Conservation (phyloP, 2,113 vertebrate species). For the Salminus brasiliensis region DNA sequence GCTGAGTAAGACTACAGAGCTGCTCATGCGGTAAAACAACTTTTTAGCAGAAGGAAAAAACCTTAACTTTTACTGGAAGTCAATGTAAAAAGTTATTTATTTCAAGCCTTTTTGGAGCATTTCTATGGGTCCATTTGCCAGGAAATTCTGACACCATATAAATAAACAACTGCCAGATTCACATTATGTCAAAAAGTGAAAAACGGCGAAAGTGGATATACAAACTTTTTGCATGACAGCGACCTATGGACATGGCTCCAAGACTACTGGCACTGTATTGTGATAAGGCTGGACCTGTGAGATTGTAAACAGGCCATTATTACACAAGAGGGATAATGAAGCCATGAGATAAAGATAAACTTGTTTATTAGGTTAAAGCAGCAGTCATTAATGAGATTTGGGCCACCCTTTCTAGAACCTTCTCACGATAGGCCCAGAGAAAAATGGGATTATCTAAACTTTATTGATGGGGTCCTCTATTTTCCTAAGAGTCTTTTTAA, state of each 20-base stretch:
- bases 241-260: not conserved
- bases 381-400: not conserved
- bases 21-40: not conserved
- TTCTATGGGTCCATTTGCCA: no score
- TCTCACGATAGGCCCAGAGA: not conserved
- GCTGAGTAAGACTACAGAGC: not conserved
- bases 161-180: no score
- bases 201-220: no score
- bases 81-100: no score
- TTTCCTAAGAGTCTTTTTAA: constrained; percentile 21
- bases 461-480: constrained; percentile 24
- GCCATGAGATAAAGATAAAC: not conserved
- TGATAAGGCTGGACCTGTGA: not conserved
- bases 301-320: not conserved
- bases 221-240: no score
- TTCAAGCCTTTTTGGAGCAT: no score
- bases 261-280: not conserved
- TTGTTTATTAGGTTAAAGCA: constrained; percentile 32
- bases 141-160: no score
- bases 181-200: no score
- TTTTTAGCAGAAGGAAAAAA: not conserved
- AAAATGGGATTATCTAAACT: constrained; percentile 15
- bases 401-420: constrained; percentile 5
- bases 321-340: not conserved
- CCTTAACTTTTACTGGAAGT: no score